Conservation (phyloP, 2,113 vertebrate genomes). For the Symphodus melops region DNA sequence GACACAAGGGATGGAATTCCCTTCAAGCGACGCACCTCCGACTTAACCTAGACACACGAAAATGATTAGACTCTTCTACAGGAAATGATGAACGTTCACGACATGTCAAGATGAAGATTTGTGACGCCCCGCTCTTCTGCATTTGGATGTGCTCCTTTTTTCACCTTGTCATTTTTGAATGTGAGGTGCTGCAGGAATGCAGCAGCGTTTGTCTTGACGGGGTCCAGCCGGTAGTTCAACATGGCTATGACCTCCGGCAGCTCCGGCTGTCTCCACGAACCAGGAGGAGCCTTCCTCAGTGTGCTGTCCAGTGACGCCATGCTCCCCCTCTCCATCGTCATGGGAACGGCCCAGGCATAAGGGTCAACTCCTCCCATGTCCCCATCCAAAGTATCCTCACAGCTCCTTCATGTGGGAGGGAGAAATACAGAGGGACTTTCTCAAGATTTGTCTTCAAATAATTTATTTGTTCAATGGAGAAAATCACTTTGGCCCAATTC, state of each 20-base stretch:
- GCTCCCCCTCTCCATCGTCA: conserved; percentile 89
- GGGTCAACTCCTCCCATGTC: conserved; percentile 87
- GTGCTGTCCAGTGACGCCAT: conserved; percentile 95
- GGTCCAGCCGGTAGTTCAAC: conserved; percentile 94
- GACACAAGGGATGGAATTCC: conserved; percentile 95
- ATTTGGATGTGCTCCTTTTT: not conserved
- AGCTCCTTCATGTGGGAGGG: conserved; percentile 83
- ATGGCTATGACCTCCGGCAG: conserved; percentile 97
- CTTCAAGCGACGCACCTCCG: conserved; percentile 93
- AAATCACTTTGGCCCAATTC: not conserved
- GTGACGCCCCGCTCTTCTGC: not conserved
- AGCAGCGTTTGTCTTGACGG: conserved; percentile 94
- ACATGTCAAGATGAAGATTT: not conserved
- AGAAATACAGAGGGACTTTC: not conserved
- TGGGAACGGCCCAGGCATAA: conserved; percentile 87
- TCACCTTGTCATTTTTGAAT: conserved; percentile 94
- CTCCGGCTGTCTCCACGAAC: conserved; percentile 93
- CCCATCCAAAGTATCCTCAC: conserved; percentile 93
- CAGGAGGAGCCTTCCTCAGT: conserved; percentile 86
- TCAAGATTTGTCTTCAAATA: not conserved
- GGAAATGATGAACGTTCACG: not conserved
- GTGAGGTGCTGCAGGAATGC: conserved; percentile 97
- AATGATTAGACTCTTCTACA: not conserved
- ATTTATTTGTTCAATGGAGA: not conserved
- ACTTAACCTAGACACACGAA: conserved; percentile 86